Base-by-base conservation (phyloP, 2,113 vertebrate genomes). In the Pseudopipra pipra region DNA sequence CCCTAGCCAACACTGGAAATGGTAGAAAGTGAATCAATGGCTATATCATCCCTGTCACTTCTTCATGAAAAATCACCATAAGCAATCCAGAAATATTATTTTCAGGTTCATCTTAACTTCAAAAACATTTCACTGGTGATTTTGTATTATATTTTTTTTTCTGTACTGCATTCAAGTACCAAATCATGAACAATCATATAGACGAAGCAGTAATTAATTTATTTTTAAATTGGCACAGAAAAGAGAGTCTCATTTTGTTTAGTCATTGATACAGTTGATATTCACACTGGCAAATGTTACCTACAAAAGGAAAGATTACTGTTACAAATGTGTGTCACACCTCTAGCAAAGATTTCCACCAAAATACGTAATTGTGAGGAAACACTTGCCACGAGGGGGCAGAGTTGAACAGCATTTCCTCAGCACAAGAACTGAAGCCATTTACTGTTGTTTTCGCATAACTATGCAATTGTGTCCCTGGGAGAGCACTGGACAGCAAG, bases 381-480 rank as follows among this genome's bases (percentile, higher is more conserved):
- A 70, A 35, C 14, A 18, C 22, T 47, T 24, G 87, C 97, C 98
- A 96, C 94, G 87, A 97, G 98, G 85, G 97, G 98, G 98, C 96
- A 96, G 3, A 94, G 87, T 67, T 93, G 95, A 97, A 97, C 85
- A 93, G 65, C 55, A 78, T 84, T 89, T 97, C 71, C 70, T 63
- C 27, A 79, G 81, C 73, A 27, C 14, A 79, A 20, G 16, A 90
- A 92, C 83, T 16, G 58, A 62, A 85, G 84, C 83, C 72, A 89
- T 89, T 92, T 79, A 96, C 87, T 95, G 89, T 88, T 84, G 63
- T 95, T 95, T 84, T 96, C 77, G 1, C 68, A 89, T 79, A 89
- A 96, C 72, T 93, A 89, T 95, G 76, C 65, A 73, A 90, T 85
- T 90, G 59, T 78, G 90, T 75, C 78, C 88, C 90, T 66, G 87